Conservation (phyloP, 92 coral and sea anemone genomes). For the Parazoanthus atlanticus region DNA sequence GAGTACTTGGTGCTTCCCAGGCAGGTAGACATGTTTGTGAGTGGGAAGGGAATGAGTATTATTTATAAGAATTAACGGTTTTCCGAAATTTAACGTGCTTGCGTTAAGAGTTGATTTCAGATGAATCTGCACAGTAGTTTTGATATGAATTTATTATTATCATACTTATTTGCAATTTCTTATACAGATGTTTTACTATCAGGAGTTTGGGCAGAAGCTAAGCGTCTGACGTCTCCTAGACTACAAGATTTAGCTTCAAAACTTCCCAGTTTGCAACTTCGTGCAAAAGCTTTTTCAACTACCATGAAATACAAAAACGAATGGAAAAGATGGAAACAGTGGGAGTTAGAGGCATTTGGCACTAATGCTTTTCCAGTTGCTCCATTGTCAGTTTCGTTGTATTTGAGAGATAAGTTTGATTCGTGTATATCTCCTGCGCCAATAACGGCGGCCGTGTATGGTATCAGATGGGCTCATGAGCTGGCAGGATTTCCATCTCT, state of each 20-base stretch:
- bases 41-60: conserved; percentile 2
- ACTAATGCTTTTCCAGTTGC: conserved; percentile 45
- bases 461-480: conserved; percentile 7
- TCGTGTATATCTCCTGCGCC: conserved; percentile 47
- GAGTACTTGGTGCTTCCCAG: conserved; percentile 33
- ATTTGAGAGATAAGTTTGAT: conserved; percentile 47
- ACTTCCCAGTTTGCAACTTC: conserved; percentile 50
- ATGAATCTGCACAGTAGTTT: not conserved
- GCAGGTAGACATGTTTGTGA: not conserved
- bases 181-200: conserved; percentile 29
- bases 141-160: not conserved
- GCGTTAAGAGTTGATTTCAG: conserved; percentile 6
- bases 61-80: conserved; percentile 37
- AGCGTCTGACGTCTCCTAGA: conserved; percentile 20
- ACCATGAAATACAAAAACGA: conserved; percentile 58
- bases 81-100: conserved; percentile 30
- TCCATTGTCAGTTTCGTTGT: conserved; percentile 36
- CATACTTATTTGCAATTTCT: not conserved
- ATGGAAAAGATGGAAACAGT: conserved; percentile 64
- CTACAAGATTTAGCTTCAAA: conserved; percentile 31
- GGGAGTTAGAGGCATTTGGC: conserved; percentile 48
- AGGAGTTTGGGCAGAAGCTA: conserved; percentile 28
- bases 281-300: conserved; percentile 54
- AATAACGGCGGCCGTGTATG: conserved; percentile 42
- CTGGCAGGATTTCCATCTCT: conserved; percentile 5